Conservation (phyloP, 2,888 invertebrate genomes). For the Ceratothoa steindachneri region DNA sequence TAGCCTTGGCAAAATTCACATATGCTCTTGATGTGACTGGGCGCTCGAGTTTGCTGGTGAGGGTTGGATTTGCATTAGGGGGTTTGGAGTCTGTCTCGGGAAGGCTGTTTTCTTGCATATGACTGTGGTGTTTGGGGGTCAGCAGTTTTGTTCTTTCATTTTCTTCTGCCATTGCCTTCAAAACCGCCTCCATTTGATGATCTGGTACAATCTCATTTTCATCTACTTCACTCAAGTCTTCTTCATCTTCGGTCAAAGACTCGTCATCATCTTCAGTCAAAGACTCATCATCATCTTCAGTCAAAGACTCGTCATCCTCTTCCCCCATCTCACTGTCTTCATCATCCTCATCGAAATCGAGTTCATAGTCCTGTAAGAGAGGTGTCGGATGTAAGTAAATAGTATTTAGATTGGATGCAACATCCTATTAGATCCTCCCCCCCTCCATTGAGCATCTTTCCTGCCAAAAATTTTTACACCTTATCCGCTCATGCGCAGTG, state of each 20-base stretch:
- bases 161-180: conserved; percentile 55
- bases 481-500: no score
- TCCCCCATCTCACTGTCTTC: conserved; percentile 20
- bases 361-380: conserved; percentile 56
- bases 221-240: conserved; percentile 23
- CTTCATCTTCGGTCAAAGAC: neutral
- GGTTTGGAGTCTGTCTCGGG: neutral
- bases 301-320: neutral
- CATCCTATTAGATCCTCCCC: no score
- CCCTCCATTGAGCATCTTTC: no score
- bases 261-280: conserved; percentile 48
- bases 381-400: no score
- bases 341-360: conserved; percentile 53
- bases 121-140: neutral
- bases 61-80: neutral
- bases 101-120: neutral
- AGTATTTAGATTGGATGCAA: no score
- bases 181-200: conserved; percentile 54
- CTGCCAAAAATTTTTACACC: no score
- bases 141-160: conserved; percentile 49
- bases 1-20: conserved; percentile 51
- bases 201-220: conserved; percentile 49
- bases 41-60: neutral
- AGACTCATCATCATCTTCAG: neutral
- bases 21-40: conserved; percentile 52